phyloP scores from a whole-genome alignment of 2,888 invertebrate genomes.

The Sturmia bella region DNA sequence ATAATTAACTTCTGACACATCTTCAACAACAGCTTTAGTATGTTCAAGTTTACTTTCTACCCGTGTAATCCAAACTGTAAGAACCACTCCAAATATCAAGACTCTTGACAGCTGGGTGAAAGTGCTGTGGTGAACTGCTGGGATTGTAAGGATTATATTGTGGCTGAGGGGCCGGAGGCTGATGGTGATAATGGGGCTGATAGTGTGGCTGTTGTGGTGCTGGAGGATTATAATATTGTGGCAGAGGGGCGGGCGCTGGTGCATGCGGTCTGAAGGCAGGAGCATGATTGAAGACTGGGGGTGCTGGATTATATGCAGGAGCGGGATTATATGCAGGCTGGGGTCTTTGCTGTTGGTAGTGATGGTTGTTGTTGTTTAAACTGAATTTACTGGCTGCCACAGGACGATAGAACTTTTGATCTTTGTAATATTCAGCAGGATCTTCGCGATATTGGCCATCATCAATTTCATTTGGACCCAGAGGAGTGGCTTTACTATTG shows the following conservation, averaged over 20 bases:
- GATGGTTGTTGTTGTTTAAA: slow-evolving; percentile 72
- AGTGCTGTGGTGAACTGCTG: slow-evolving; percentile 84
- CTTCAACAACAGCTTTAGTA: slow-evolving; percentile 36
- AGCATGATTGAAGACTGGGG: slow-evolving; percentile 65
- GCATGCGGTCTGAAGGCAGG: slow-evolving; percentile 70
- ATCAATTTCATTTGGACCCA: slow-evolving; percentile 86
- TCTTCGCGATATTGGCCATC: slow-evolving; percentile 94
- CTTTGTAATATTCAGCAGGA: slow-evolving; percentile 89
- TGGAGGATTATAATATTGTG: slow-evolving; percentile 73
- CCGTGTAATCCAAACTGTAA: slow-evolving; percentile 89
- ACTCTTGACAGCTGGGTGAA: slow-evolving; percentile 88
- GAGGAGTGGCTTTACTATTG: slow-evolving; percentile 83
- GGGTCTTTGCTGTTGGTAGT: slow-evolving; percentile 73
- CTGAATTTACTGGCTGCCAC: slow-evolving; percentile 79
- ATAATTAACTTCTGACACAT: slow-evolving; percentile 49
- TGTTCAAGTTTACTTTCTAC: slow-evolving; percentile 80
- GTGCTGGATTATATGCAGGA: slow-evolving; percentile 64
- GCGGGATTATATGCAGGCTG: slow-evolving; percentile 72
- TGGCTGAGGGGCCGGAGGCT: slow-evolving; percentile 76
- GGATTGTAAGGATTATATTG: slow-evolving; percentile 79
- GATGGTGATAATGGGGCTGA: slow-evolving; percentile 75
- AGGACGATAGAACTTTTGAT: slow-evolving; percentile 84
- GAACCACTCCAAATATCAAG: slow-evolving; percentile 89
- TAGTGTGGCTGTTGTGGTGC: slow-evolving; percentile 77
- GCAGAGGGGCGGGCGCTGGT: slow-evolving; percentile 69